Conservation (phyloP, 2,113 vertebrate genomes). For the Megalops atlanticus region DNA sequence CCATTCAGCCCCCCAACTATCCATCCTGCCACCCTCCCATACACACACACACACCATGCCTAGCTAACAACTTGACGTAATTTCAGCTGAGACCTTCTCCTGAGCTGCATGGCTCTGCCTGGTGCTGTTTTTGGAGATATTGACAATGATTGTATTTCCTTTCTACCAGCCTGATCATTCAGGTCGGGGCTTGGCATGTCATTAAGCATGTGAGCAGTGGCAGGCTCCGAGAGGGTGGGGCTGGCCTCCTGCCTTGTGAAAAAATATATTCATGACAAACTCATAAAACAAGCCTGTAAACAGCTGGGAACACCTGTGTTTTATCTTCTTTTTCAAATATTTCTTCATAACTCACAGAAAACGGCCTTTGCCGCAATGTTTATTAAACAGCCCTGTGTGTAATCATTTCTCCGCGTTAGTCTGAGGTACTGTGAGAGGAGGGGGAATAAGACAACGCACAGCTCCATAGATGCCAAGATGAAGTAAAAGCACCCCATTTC, state of each 20-base stretch:
- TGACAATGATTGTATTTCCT: conserved; percentile 15
- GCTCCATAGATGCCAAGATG: background rate
- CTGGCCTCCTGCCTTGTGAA: no score
- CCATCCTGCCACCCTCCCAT: no score
- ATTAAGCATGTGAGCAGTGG: background rate
- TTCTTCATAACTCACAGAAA: background rate
- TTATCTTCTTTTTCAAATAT: background rate
- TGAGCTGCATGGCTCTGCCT: conserved; percentile 1
- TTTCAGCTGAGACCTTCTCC: background rate
- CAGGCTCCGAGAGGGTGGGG: background rate
- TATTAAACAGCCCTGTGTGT: background rate
- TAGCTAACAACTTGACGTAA: conserved; percentile 5
- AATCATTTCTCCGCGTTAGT: background rate
- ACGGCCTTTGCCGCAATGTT: background rate
- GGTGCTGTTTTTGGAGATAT: background rate
- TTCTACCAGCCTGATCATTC: background rate
- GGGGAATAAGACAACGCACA: background rate
- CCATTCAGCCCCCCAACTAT: background rate
- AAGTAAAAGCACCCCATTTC: background rate
- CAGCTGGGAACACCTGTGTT: background rate
- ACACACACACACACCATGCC: background rate
- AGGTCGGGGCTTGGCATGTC: background rate
- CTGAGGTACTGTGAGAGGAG: background rate
- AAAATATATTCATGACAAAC: background rate
- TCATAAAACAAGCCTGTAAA: background rate